Base-by-base conservation (phyloP, 2,797 vertebrate genomes). In the Vipera ursinii region DNA sequence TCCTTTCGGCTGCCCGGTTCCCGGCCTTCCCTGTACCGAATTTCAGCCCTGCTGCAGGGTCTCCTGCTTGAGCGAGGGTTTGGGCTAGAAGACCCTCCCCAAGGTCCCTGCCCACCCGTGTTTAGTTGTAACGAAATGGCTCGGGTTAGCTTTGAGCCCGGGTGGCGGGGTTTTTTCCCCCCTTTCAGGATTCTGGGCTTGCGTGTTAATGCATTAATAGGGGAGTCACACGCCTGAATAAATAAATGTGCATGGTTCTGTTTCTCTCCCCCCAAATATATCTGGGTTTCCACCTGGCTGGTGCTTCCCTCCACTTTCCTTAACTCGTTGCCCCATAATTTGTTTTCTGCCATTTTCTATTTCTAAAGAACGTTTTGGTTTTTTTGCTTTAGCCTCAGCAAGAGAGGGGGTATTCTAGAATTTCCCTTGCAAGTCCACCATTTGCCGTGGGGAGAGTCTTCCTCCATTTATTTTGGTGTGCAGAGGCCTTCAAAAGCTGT, bases 221-320 rank as follows among this genome's bases (percentile, higher is more conserved):
- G n/a, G 14, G 14, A 38, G 65, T 2, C 15, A 17, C 32, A 22
- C 17, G 32, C 3, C 17, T 22, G 20, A 38, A 17, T 59, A 20
- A 20, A 4, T 20, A 4, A 1, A 4, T 4, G 15, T 20, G 32
- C 32, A 3, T 38, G 17, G 3, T 22, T 4, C 3, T 44, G 1
- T 7, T 1, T 20, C 14, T 14, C 6, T 1, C 14, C 20, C 38
- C 20, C 57, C 17, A 0, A 1, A 44, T 44, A 44, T 78, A 24
- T 82, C 3, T 48, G 73, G 20, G 38, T 5, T 82, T 48, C 20
- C 20, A 48, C 20, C 2, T 1, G 9, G 73, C 73, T 4, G 9
- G 38, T 10, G 8, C 8, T 78, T 44, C 7, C 7, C 69, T 38
- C 73, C 3, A 7, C 38, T 20, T 44, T 44, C 1, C 73, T 78